Conservation (phyloP, 2,113 vertebrate genomes). For the Sapajus apella region DNA sequence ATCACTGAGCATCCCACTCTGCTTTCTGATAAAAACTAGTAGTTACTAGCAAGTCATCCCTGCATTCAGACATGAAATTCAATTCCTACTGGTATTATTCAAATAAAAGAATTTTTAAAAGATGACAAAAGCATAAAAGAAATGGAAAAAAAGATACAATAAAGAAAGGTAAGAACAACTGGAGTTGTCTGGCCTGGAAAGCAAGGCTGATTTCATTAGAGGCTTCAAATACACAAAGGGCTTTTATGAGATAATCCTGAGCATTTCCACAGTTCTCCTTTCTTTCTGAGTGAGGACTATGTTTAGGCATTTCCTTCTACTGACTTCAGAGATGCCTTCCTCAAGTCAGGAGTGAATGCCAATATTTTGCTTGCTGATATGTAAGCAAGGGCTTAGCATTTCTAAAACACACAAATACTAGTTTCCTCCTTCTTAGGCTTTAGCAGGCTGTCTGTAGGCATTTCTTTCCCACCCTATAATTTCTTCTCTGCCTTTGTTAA, state of each 20-base stretch:
- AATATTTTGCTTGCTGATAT: conserved; percentile 84
- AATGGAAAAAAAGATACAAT: neutral
- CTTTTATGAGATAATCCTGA: conserved; percentile 62
- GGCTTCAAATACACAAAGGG: conserved; percentile 48
- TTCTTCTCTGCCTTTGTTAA: conserved; percentile 65
- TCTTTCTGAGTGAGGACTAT: conserved; percentile 57
- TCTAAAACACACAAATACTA: conserved; percentile 78
- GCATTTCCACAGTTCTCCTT: conserved; percentile 55
- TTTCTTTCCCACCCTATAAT: conserved; percentile 73
- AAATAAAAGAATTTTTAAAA: neutral
- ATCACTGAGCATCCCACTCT: neutral
- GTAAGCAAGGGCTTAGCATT: conserved; percentile 83
- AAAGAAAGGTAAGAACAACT: conserved; percentile 8
- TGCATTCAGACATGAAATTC: neutral
- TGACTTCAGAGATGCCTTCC: conserved; percentile 83
- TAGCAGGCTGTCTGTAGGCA: conserved; percentile 69
- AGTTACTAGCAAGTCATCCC: neutral
- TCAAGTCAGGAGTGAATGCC: conserved; percentile 82
- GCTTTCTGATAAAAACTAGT: conserved; percentile 7
- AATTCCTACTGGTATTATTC: neutral
- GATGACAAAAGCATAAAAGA: neutral
- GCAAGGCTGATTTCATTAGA: conserved; percentile 48
- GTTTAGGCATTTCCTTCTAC: conserved; percentile 83
- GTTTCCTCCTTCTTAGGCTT: conserved; percentile 77
- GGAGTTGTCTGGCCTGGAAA: conserved; percentile 2